phyloP scores from a whole-genome alignment of 1,140 invertebrate species.

The Caenorhabditis remanei region DNA sequence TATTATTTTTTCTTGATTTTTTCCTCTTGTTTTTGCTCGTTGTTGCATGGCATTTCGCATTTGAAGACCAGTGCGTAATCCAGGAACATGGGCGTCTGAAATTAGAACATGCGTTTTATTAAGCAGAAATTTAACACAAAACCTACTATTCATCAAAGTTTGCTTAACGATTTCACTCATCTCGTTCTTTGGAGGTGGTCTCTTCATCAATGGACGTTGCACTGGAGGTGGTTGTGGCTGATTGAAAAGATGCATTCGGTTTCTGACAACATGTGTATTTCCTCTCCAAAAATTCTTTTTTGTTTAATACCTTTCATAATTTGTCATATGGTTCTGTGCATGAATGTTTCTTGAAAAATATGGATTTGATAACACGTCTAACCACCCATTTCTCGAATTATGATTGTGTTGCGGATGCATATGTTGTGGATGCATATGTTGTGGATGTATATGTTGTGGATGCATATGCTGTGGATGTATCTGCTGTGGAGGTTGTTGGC shows the following conservation, averaged over 20 bases:
- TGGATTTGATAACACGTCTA: neutral
- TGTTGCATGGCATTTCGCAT: slow-evolving; percentile 22
- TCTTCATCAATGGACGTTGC: neutral
- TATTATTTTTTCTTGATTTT: neutral
- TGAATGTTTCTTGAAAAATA: slow-evolving; percentile 4
- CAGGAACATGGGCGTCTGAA: slow-evolving; percentile 29
- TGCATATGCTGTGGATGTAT: neutral
- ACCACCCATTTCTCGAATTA: neutral
- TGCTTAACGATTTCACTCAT: slow-evolving; percentile 10
- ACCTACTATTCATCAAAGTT: slow-evolving; percentile 18
- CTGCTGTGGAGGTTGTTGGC: neutral
- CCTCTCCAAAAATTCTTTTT: too few relatives aligned
- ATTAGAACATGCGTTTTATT: neutral
- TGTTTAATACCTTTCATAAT: neutral
- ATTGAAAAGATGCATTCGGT: slow-evolving; percentile 23
- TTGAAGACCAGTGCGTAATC: slow-evolving; percentile 23
- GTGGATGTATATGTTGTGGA: too few relatives aligned
- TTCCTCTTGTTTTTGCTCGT: neutral
- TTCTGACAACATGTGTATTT: neutral
- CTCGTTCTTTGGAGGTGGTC: too few relatives aligned
- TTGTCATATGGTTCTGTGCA: neutral
- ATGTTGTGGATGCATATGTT: too few relatives aligned
- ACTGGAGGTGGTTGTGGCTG: neutral
- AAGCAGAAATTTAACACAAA: neutral
- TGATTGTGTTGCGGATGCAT: neutral